phyloP scores from a whole-genome alignment of 2,888 invertebrate genomes.

The Calephelis perditalis region DNA sequence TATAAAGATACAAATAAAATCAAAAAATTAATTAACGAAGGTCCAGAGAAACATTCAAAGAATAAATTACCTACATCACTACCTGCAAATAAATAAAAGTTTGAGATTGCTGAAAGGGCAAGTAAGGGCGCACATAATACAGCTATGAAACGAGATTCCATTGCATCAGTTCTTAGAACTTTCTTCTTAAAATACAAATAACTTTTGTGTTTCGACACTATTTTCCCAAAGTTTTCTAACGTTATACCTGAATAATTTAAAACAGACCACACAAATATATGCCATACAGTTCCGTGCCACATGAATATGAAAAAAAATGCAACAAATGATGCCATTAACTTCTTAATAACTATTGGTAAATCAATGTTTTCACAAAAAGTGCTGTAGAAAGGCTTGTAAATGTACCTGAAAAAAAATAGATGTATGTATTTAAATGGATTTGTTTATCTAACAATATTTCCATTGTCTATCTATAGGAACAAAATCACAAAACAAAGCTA shows the following conservation, averaged over 20 bases:
- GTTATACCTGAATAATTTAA: constrained; percentile 90
- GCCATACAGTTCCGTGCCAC: constrained; percentile 92
- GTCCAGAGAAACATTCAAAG: constrained; percentile 74
- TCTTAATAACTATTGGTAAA: constrained; percentile 64
- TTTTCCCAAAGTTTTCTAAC: constrained; percentile 81
- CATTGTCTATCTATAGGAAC: too few species aligned
- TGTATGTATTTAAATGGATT: too few species aligned
- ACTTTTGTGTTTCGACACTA: constrained; percentile 55
- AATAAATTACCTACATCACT: constrained; percentile 85
- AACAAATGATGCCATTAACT: constrained; percentile 83
- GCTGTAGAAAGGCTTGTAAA: constrained; percentile 83
- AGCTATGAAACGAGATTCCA: constrained; percentile 82
- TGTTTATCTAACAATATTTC: too few species aligned
- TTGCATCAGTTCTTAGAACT: constrained; percentile 53
- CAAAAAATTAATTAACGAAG: constrained; percentile 48
- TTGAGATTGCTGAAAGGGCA: constrained; percentile 88
- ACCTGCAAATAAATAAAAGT: constrained; percentile 92
- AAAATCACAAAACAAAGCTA: too few species aligned
- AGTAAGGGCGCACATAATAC: constrained; percentile 85
- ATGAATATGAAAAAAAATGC: constrained; percentile 91
- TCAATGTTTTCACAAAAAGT: constrained; percentile 44
- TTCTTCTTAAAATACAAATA: constrained; percentile 64
- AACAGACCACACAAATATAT: constrained; percentile 90
- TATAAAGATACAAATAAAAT: constrained; percentile 53
- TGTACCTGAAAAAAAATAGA: constrained; percentile 81